Base-by-base conservation (phyloP, 2,888 invertebrate species). In the Platypus cylindrus region DNA sequence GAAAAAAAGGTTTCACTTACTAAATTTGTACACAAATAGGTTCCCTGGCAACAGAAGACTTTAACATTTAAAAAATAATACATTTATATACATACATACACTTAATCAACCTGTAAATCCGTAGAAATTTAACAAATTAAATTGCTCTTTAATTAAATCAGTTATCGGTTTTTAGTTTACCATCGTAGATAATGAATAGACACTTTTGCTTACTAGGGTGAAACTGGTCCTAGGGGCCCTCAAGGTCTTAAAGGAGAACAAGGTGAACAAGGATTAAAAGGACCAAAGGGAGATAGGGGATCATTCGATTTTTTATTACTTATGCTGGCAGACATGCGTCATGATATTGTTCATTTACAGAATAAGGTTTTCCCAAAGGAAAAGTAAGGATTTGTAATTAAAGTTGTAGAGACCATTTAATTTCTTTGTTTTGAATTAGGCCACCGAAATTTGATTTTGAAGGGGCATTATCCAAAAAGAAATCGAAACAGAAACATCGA, bases 241-340 rank as follows among this genome's bases (percentile, higher is more conserved):
- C 67, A 67, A 43, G 77, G 77, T 5, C 68, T 68, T 1, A 74
- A 73, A 55, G 77, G 77, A 1, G 69, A 70, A 34, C 53, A 52
- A 27, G 77, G 76, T 0, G 62, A 67, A 1, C 58, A 66, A 32
- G 77, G 76, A 0, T 65, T 66, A 0, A 59, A 69, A 18, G 76
- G 76, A 1, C 63, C 68, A 0, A 66, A 70, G 34, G 75, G 75
- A 0, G 71, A 73, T 3, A 66, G 67, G 35, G 75, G 73, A 2
- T 73, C 73, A 2, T 60, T 76, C 34, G 76, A 78, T 53, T 67
- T 75, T 40, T 64, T 77, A 55, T 60, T 77, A 29, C 63, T 77
- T 0, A 60, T 77, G 48, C 56, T 78, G 42, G 75, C 76, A 2
- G 76, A 77, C 48, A 56, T 76, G 18, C 60, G 73, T 34, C 73